These are phyloP conservation scores for Drosophila anomelani DNA, from an alignment of 2,888 invertebrate species.

Conservation along the genomic window DNA sequence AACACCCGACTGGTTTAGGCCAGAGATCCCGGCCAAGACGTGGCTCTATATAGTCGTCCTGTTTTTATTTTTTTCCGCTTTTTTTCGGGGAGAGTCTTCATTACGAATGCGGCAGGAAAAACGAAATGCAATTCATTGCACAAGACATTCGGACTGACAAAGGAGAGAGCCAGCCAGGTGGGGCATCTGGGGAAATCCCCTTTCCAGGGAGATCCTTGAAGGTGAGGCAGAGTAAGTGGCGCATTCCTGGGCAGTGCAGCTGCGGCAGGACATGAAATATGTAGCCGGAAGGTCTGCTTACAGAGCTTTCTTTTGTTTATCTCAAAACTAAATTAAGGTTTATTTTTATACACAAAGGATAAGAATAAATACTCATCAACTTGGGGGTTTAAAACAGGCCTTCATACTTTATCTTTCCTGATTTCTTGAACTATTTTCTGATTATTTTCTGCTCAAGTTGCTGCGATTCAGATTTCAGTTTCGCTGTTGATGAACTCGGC, in stretches of 20 bases:
- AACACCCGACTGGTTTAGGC: slow-evolving; percentile 16
- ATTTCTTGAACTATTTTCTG: background rate
- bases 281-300: background rate
- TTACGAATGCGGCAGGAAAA: slow-evolving; percentile 56
- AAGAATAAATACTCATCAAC: background rate
- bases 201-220: slow-evolving; percentile 6
- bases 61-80: background rate
- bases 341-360: background rate
- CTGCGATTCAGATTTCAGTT: background rate
- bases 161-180: background rate
- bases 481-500: background rate
- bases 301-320: background rate
- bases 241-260: slow-evolving; percentile 6
- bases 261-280: slow-evolving; percentile 6
- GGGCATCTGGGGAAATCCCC: background rate
- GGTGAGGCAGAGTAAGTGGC: background rate
- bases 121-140: slow-evolving; percentile 68
- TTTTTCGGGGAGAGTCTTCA: slow-evolving; percentile 55
- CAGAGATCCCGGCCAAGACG: slow-evolving; percentile 17
- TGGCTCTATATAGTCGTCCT: background rate
- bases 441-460: slow-evolving; percentile 7
- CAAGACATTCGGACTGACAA: slow-evolving; percentile 29
- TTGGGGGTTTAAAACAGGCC: no score
- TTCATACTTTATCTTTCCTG: background rate
- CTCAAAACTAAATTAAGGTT: background rate